Base-by-base conservation (phyloP, 2,888 invertebrate species). In the Drosophila stalkeri region DNA sequence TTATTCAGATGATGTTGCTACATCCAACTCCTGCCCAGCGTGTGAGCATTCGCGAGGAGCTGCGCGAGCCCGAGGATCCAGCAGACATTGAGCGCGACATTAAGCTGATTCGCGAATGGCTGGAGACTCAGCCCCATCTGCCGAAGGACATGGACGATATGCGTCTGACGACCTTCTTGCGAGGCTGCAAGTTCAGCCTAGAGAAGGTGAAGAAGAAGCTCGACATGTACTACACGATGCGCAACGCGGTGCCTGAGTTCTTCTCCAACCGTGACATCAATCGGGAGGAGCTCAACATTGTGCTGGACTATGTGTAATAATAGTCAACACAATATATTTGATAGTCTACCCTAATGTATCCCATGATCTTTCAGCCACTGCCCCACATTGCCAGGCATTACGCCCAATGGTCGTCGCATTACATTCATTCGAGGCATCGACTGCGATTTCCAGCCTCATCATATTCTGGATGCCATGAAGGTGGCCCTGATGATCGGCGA, bases 161-260 rank as follows among this genome's bases (percentile, higher is more conserved):
- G 82, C 95, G 96, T 67, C 93, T 97, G 77, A 95, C 96, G 94
- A 97, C 96, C 64, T 97, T 97, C 94, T 94, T 97, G 73, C 95
- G 97, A 16, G 97, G 97, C 33, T 96, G 97, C 93, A 97, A 97
- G 94, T 97, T 97, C 93, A 97, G 97, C 62, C 92, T 97, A 91
- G 97, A 97, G 93, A 97, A 96, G 93, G 96, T 96, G 92, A 97
- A 97, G 93, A 95, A 95, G 90, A 97, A 97, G 93, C 93, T 97
- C 90, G 97, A 97, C 92, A 97, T 97, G 96, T 97, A 97, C 93
- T 97, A 97, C 92, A 97, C 97, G 12, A 96, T 97, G 96, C 94
- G 97, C 27, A 94, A 96, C 7, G 96, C 97, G 1, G 95, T 96
- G 39, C 97, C 97, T 0, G 97, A 97, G 91, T 96, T 97, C 93